Evolutionary conservation across 1,140 invertebrate genomes (phyloP).

Genomic region (Drosophila bocki): DNA sequence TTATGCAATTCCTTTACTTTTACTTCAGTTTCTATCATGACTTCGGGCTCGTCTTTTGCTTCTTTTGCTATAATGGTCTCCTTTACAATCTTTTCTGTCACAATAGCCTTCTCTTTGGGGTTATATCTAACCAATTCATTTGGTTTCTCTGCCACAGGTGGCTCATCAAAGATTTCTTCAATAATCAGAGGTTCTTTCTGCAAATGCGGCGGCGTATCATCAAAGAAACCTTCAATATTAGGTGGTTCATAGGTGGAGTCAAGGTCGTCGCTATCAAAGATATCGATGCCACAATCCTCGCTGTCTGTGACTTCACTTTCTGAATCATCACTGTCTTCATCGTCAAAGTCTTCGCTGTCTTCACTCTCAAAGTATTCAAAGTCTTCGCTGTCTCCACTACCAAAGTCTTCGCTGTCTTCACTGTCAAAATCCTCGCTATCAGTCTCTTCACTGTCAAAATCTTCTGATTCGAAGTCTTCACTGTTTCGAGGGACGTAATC

Average conservation of each 20-base stretch:
- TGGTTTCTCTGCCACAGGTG: neutral
- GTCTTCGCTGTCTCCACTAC: neutral
- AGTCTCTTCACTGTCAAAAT: conserved; percentile 5
- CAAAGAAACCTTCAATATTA: conserved; percentile 12
- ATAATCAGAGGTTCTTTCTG: conserved; percentile 25
- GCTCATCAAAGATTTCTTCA: conserved; percentile 33
- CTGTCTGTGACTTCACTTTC: conserved; percentile 20
- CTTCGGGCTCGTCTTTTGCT: neutral
- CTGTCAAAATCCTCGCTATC: neutral
- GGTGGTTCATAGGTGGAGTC: conserved; percentile 32
- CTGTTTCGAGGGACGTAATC: neutral
- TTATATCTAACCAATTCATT: conserved; percentile 5
- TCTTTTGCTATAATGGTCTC: neutral
- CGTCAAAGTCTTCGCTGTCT: neutral
- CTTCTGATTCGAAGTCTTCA: conserved; percentile 3
- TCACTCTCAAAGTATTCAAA: no score
- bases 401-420: neutral
- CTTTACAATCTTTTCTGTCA: neutral
- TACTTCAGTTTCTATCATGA: neutral
- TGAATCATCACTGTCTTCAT: neutral
- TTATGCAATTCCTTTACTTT: neutral
- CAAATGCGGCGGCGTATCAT: conserved; percentile 1
- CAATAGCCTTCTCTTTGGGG: neutral
- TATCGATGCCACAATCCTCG: neutral
- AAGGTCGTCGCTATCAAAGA: conserved; percentile 16